A percentile compares a stretch with the other conserved stretches of the same genome.
Conservation (phyloP, 2,888 invertebrate species). For the Tipula helvola region DNA sequence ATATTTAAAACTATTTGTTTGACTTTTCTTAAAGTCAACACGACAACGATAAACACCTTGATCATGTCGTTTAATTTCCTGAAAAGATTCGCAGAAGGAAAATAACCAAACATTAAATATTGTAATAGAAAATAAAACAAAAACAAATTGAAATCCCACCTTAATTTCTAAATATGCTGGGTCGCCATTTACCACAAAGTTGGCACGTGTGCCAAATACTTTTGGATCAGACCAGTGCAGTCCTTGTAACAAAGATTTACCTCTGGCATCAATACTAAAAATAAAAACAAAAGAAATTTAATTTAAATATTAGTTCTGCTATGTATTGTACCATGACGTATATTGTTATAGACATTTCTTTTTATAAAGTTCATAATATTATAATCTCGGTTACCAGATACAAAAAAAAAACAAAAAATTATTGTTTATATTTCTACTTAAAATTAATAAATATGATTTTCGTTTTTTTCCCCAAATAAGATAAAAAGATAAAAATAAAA, state of each 20-base stretch:
- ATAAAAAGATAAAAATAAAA: not conserved
- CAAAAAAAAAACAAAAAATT: not conserved
- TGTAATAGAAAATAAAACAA: not conserved
- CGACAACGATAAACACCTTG: slow-evolving; percentile 44
- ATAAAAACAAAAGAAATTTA: slow-evolving; percentile 14
- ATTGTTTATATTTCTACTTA: not conserved
- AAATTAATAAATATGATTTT: not conserved
- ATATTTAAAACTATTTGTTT: slow-evolving; percentile 41
- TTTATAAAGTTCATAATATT: not conserved
- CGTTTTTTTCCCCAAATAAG: not conserved
- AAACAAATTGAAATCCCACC: not conserved
- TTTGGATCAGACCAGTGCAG: slow-evolving; percentile 38
- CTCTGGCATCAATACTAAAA: slow-evolving; percentile 40
- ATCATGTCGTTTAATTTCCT: slow-evolving; percentile 41
- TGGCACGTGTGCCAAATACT: slow-evolving; percentile 40
- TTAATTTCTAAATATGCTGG: slow-evolving; percentile 14
- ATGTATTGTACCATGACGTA: not conserved
- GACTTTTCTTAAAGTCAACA: slow-evolving; percentile 42
- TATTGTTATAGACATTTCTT: not conserved
- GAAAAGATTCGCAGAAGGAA: slow-evolving; percentile 17
- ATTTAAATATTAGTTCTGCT: not conserved
- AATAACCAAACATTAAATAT: not conserved
- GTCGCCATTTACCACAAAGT: slow-evolving; percentile 18
- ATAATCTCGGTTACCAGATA: not conserved
- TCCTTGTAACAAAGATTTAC: slow-evolving; percentile 37